A percentile compares a stretch with the other conserved stretches of the same genome.
phyloP scores from a whole-genome alignment of 1,140 invertebrate species.

The Penaeus japonicus region DNA sequence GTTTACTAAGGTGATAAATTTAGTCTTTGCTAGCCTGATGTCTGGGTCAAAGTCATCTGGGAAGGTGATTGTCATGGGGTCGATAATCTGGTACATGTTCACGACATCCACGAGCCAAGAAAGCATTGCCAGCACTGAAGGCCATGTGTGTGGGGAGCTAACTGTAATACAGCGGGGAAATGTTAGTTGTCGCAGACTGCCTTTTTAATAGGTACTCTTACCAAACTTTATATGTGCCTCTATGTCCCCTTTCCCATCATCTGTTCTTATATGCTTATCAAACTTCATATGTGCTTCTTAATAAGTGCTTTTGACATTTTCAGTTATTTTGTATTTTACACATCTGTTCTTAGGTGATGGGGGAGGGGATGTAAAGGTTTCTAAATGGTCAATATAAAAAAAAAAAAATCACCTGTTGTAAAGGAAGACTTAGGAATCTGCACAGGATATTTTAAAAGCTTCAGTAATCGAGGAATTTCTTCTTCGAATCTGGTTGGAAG shows the following conservation, averaged over 20 bases:
- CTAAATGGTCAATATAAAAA: background rate
- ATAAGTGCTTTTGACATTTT: no score
- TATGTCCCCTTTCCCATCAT: no score
- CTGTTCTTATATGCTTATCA: no score
- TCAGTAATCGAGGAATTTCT: conserved; percentile 50
- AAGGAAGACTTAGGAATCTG: conserved; percentile 53
- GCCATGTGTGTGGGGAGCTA: conserved; percentile 48
- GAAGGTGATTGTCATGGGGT: background rate
- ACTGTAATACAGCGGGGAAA: conserved; percentile 4
- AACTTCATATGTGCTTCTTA: no score
- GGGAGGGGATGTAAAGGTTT: no score
- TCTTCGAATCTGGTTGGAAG: conserved; percentile 48
- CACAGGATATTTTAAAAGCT: conserved; percentile 27
- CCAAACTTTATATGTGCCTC: no score
- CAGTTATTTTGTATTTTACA: no score
- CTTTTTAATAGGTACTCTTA: background rate
- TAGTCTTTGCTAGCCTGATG: background rate
- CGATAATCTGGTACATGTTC: background rate
- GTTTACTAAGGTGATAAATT: background rate
- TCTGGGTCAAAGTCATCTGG: conserved; percentile 6
- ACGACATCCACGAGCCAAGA: conserved; percentile 21
- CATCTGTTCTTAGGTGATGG: no score
- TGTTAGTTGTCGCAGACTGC: background rate
- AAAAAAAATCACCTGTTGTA: conserved; percentile 30
- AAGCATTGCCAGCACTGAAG: conserved; percentile 20